Conservation (phyloP, 2,797 vertebrate species). For the Buphagus erythrorhynchus region DNA sequence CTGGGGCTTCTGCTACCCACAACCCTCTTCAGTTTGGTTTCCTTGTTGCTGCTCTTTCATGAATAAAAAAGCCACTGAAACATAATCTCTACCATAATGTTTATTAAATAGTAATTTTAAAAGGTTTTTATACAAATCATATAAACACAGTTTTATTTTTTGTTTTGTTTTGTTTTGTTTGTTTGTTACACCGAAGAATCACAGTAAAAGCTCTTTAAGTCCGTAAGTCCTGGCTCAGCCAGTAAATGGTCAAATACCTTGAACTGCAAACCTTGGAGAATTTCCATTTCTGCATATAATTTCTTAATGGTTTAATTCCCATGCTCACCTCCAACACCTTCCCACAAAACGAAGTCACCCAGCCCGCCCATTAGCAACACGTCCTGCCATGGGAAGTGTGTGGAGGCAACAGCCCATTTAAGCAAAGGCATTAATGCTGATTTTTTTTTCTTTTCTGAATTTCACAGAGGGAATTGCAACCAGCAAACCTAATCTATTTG, state of each 20-base stretch:
- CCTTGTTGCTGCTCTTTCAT: not conserved
- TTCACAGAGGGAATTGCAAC: slow-evolving; percentile 54
- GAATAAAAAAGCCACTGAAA: not conserved
- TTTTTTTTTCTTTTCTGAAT: not conserved
- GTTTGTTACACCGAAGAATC: slow-evolving; percentile 81
- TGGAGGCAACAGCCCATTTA: slow-evolving; percentile 60
- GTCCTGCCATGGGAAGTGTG: slow-evolving; percentile 6
- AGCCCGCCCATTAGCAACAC: not conserved
- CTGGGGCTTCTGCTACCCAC: not conserved
- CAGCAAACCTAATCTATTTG: slow-evolving; percentile 46
- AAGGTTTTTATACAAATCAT: slow-evolving; percentile 99
- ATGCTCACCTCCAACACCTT: slow-evolving; percentile 50
- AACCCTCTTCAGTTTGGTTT: not conserved
- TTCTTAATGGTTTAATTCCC: slow-evolving; percentile 49
- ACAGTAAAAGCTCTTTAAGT: slow-evolving; percentile 85
- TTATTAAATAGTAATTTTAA: slow-evolving; percentile 97
- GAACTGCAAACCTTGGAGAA: slow-evolving; percentile 75
- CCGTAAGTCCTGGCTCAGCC: slow-evolving; percentile 81
- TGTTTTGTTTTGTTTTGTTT: slow-evolving; percentile 42
- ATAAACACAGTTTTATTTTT: slow-evolving; percentile 91
- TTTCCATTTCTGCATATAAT: slow-evolving; percentile 54
- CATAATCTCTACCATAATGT: slow-evolving; percentile 80
- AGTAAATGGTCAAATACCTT: slow-evolving; percentile 76
- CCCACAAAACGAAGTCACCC: slow-evolving; percentile 55
- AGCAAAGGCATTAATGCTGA: slow-evolving; percentile 62